Base-by-base conservation (phyloP, 2,888 invertebrate species). In the Operophtera brumata region DNA sequence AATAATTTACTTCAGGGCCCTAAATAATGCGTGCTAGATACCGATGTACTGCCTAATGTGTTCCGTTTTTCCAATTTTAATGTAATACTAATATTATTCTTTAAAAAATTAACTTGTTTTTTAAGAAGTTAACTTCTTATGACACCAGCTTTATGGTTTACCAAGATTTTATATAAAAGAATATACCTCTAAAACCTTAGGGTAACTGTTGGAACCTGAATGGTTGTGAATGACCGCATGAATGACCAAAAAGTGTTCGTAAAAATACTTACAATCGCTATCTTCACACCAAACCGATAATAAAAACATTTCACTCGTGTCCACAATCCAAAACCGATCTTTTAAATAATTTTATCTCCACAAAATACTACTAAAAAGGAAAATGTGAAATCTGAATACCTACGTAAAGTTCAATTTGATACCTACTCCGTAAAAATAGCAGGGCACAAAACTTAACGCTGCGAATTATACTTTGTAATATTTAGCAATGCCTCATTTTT, bases 391-490 rank as follows among this genome's bases (percentile, higher is more conserved):
- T 58, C 54, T 55, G 54, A 68, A 65, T n/a, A n/a, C n/a, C n/a
- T n/a, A 63, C 59, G 64, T 65, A 65, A 71, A 69, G 69, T 66
- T 64, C 59, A 65, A 68, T 69, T 67, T 56, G 62, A 61, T 65
- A 60, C n/a, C n/a, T n/a, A n/a, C 59, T 61, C 65, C 65, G 69
- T 70, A 71, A 71, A 69, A 65, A 64, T 67, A 13, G 6, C 62
- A 46, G 48, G 50, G n/a, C 65, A 54, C 57, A 51, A 52, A 62
- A 59, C 61, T 53, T 42, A 55, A 34, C 7, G 36, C 8, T 2
- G 40, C 41, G 51, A 53, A 39, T 43, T 40, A 28, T 49, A 53
- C 41, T 43, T 52, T 36, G 47, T 32, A 30, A 42, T 53, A 54
- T 43, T 46, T 7, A 6, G 39, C 46, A 42, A 44, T 51, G 47